Evolutionary conservation across 2,888 invertebrate species (phyloP), one percentile per base, ranked within the genome.

Genomic region (Lasioglossum morio): DNA sequence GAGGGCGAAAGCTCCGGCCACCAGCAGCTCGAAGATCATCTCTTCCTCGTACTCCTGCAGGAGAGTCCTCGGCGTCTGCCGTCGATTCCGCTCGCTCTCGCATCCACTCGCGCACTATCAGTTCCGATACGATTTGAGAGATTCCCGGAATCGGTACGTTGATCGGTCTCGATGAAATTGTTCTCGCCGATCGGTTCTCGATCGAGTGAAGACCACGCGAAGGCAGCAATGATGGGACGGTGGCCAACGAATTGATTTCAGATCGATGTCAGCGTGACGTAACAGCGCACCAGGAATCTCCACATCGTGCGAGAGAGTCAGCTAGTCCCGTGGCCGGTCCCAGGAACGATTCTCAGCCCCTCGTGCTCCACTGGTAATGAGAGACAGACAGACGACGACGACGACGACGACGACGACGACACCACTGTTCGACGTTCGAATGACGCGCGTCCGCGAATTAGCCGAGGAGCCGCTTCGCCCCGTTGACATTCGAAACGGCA

Each of bases 1-100:
- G 91, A 94, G 94, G 95, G 94, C 94, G 92, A 94, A 93, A 92
- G 94, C 94, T 95, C 94, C 94, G 89, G 95, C 95, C 95, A 95
- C 94, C 93, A 95, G 94, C 93, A 94, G 93, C 93, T 93, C 95
- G 94, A 93, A 92, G 93, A 94, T 94, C 95, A 95, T 95, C 93
- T 94, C 94, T 94, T 93, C 92, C 93, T 93, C 88, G 90, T 94
- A 93, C 92, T 93, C 92, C 92, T 91, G 91, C 89, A 91, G 92
- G 91, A 92, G 93, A 93, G 88, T 92, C 91, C 87, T 92, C 88
- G 92, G 91, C 91, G 89, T 91, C 92, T 93, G 91, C 92, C 88
- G 91, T 87, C 86, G 92, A 88, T 89, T 70, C 91, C 72, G 85
- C 91, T 89, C 86, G 83, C 90, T 92, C 91, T 92, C 91, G 92